Percentiles rank a stretch among this genome's conserved stretches.
phyloP scores from a whole-genome alignment of 1,140 invertebrate species.

The Drosophila yakuba region DNA sequence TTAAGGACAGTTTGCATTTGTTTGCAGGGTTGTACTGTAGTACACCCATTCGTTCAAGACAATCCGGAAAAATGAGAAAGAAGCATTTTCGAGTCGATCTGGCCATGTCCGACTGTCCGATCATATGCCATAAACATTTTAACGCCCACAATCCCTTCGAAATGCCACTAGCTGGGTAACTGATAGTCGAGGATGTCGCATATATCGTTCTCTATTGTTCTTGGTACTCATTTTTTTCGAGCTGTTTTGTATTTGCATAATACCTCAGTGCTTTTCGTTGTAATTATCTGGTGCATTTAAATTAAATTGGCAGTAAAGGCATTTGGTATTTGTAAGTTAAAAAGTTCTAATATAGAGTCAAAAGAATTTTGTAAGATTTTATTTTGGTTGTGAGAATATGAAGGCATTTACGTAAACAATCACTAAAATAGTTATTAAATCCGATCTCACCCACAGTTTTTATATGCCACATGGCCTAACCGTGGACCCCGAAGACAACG shows the following conservation, averaged over 20 bases:
- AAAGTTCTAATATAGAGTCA: too few relatives aligned
- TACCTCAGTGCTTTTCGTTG: background rate
- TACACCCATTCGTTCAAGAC: too few relatives aligned
- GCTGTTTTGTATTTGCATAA: background rate
- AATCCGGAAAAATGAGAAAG: too few relatives aligned
- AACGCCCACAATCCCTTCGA: background rate
- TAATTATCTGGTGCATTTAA: background rate
- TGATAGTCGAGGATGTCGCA: too few relatives aligned
- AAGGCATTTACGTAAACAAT: too few relatives aligned
- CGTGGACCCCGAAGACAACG: constrained; percentile 92
- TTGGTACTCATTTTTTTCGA: background rate
- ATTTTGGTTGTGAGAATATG: too few relatives aligned
- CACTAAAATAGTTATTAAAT: background rate
- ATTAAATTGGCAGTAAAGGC: background rate
- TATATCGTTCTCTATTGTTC: background rate
- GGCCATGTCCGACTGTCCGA: too few relatives aligned
- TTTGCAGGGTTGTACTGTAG: too few relatives aligned
- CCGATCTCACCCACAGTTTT: constrained; percentile 88
- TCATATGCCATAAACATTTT: background rate
- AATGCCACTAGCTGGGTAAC: too few relatives aligned
- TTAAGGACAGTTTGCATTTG: background rate
- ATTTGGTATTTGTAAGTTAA: background rate
- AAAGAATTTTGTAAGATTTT: too few relatives aligned
- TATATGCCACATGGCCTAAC: constrained; percentile 97
- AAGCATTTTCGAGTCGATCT: too few relatives aligned